These are phyloP conservation scores for Pangasius djambal DNA, from an alignment of 2,797 vertebrate genomes.

Conservation along the genomic window DNA sequence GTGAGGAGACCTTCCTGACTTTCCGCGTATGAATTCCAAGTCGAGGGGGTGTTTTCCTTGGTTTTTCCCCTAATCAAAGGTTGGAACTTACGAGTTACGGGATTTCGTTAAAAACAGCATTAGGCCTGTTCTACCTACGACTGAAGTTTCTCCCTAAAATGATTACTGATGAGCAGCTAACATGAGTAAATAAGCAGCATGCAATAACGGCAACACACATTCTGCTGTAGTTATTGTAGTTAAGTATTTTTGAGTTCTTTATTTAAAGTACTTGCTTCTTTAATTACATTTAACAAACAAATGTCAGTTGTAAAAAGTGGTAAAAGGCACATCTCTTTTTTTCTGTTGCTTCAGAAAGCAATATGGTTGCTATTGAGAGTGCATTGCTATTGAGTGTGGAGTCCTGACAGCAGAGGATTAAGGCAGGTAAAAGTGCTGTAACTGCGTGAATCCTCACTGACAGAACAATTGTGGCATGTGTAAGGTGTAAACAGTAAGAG, in stretches of 20 bases:
- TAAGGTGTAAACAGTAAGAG: neutral
- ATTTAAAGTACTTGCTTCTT: neutral
- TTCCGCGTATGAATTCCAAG: neutral
- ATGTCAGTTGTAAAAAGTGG: neutral
- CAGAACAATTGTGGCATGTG: neutral
- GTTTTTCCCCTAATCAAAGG: neutral
- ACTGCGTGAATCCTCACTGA: neutral
- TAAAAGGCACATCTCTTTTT: neutral
- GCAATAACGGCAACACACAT: neutral
- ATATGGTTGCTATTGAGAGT: neutral
- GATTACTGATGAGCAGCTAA: neutral
- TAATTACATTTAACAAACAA: neutral
- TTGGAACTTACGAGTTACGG: neutral
- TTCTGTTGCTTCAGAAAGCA: neutral
- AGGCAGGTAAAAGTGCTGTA: too few species aligned
- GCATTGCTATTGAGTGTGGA: neutral
- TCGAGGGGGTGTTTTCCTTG: neutral
- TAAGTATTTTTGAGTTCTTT: neutral
- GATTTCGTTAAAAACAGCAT: slow-evolving; percentile 2
- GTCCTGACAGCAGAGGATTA: neutral
- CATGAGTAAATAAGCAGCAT: neutral
- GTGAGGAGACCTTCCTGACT: neutral
- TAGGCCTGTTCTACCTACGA: slow-evolving; percentile 17
- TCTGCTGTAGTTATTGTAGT: neutral
- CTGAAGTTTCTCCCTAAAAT: neutral